Percentiles rank a stretch among this genome's conserved stretches.
These are phyloP conservation scores for Pterocles burchelli DNA, from an alignment of 2,113 vertebrate genomes.

Conservation along the genomic window DNA sequence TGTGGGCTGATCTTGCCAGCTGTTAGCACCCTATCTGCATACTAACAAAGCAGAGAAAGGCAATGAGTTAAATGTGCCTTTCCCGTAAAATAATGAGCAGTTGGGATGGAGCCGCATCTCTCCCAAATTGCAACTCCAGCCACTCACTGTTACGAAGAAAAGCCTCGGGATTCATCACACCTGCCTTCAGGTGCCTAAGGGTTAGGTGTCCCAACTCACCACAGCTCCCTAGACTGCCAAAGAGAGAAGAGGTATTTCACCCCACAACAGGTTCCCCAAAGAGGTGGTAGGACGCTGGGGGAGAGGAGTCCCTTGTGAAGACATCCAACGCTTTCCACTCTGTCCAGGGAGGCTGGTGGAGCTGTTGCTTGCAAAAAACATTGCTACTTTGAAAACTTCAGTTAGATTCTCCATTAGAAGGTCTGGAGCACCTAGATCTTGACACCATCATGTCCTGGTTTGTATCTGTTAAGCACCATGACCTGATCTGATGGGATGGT, in stretches of 20 bases:
- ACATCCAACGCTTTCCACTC: neutral
- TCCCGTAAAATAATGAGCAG: neutral
- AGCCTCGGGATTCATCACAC: neutral
- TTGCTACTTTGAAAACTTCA: neutral
- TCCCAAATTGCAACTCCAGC: neutral
- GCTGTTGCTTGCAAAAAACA: neutral
- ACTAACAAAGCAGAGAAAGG: neutral
- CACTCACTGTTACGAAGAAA: accelerated
- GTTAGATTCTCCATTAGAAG: neutral
- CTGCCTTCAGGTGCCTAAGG: neutral
- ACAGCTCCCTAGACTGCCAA: accelerated
- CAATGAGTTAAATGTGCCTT: neutral
- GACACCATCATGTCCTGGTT: neutral
- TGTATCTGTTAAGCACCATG: accelerated
- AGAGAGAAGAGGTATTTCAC: neutral
- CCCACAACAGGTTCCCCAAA: neutral
- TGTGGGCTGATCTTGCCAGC: neutral
- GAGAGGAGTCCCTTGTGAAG: neutral
- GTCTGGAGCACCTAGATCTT: neutral
- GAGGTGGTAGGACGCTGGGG: neutral
- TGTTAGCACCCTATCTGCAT: neutral
- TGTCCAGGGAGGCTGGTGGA: neutral
- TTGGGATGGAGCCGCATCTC: neutral
- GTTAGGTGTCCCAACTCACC: neutral
- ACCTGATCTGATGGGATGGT: neutral